Evolutionary conservation across 2,113 vertebrate genomes (phyloP), one percentile per base, ranked within the genome.

Genomic region (Chionomys nivalis): DNA sequence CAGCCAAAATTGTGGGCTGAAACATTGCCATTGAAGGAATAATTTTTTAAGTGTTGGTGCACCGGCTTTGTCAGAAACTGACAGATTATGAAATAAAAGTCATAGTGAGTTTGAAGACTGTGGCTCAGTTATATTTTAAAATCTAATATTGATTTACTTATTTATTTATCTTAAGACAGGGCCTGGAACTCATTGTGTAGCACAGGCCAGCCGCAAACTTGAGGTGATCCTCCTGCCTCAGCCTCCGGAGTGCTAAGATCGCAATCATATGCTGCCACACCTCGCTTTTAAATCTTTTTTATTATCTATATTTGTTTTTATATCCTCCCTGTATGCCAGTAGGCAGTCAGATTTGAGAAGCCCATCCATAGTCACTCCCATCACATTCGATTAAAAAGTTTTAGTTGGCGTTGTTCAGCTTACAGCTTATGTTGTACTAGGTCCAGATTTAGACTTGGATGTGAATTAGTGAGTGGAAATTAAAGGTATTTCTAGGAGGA

Each of bases 401-500:
- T 85, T 90, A 73, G 63, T 70, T 78, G 44, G 82, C 49, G 19
- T 90, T 94, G 33, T 85, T 94, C 47, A 61, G 94, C 65, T 92
- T 93, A 36, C 65, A 66, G 78, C 87, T 94, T 96, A 94, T 93
- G 70, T 95, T 82, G 24, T 96, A 85, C 72, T 42, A 72, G 49
- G 28, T 88, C n/a, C 44, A 95, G 47, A 68, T 44, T 93, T 96
- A 70, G 33, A 81, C 2, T 39, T 42, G 79, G 79, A 90, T 96
- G 44, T 14, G 92, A 58, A 11, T 93, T 91, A 91, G 89, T 96
- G 26, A 94, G n/a, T 86, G 9, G 58, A 90, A 97, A 95, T 90
- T 92, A 89, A 91, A 77, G 61, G 23, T 83, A 65, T 89, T 93
- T 77, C 63, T 92, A 90, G 47, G n/a, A 26, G 79, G 66, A 88